Evolutionary conservation across 2,113 vertebrate species (phyloP), one percentile per base, ranked within the genome.

Genomic region (Aphyosemion australe): DNA sequence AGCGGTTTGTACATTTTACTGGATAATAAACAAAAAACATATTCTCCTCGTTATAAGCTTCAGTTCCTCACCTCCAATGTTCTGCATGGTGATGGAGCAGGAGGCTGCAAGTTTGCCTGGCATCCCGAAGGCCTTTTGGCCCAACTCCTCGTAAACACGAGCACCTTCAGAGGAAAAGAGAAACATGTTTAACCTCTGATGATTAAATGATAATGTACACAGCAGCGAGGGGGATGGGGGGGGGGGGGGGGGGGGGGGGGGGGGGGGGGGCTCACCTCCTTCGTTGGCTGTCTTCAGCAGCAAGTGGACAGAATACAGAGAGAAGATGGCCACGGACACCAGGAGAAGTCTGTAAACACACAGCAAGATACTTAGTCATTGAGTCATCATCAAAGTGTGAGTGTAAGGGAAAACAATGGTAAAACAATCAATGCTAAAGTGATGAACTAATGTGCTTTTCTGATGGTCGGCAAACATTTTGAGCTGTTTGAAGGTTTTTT

Each of bases 221-320:
- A 12, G 16, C 16, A 2, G 5, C 0, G 4, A n/a, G n/a, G n/a
- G n/a, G n/a, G n/a, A n/a, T n/a, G 21, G 0, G n/a, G 31, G 2
- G 7, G 0, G 32, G 61, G n/a, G n/a, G n/a, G n/a, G n/a, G n/a
- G n/a, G 26, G 16, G 7, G 16, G 13, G 45, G 45, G n/a, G 6
- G 12, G 21, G 0, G n/a, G 31, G 2, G 7, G 0, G 32, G 61
- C 83, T 83, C 91, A 98, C 97, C 97, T 97, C 97, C 97, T 98
- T 98, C 96, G 49, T 96, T 98, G 73, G 97, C 95, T 7, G 97
- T 99, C 89, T 99, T 99, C 69, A 99, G 86, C 82, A 99, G 94
- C 81, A 99, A 93, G 86, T 99, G 97, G 76, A 99, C 96, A 57
- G 97, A 99, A 89, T 99, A 99, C 39, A 98, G 85, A 18, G 97